These are phyloP conservation scores for Pyrgus malvae DNA, from an alignment of 2,888 invertebrate genomes.

Conservation along the genomic window DNA sequence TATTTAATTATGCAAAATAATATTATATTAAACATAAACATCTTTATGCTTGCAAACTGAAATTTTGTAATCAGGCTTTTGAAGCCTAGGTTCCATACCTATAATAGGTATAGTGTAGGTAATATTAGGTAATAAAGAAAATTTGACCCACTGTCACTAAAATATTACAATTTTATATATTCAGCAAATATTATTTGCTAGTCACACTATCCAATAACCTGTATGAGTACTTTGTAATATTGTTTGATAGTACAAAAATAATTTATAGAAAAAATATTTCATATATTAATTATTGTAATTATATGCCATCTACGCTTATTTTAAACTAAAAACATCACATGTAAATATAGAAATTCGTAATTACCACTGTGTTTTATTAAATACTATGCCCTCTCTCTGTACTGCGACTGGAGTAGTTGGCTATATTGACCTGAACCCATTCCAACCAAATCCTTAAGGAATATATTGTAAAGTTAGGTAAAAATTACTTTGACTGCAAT, in stretches of 20 bases:
- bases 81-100: conserved; percentile 63
- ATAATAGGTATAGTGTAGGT: conserved; percentile 59
- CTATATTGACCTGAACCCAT: too few species aligned
- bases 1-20: conserved; percentile 50
- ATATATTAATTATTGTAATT: conserved; percentile 75
- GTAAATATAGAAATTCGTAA: conserved; percentile 81
- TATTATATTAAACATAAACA: conserved; percentile 38
- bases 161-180: conserved; percentile 59
- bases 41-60: conserved; percentile 53
- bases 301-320: conserved; percentile 82
- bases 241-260: conserved; percentile 82
- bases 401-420: too few species aligned
- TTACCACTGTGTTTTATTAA: conserved; percentile 55
- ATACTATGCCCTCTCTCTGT: neutral
- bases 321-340: conserved; percentile 80
- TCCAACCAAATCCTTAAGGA: too few species aligned
- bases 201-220: conserved; percentile 76
- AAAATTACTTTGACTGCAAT: too few species aligned
- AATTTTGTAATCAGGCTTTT: conserved; percentile 47
- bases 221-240: conserved; percentile 75
- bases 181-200: conserved; percentile 79
- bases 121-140: conserved; percentile 56
- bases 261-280: conserved; percentile 78
- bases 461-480: too few species aligned
- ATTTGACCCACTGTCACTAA: conserved; percentile 75